These are phyloP conservation scores for Ctenodactylus gundi DNA, from an alignment of 2,113 vertebrate species.

Conservation along the genomic window DNA sequence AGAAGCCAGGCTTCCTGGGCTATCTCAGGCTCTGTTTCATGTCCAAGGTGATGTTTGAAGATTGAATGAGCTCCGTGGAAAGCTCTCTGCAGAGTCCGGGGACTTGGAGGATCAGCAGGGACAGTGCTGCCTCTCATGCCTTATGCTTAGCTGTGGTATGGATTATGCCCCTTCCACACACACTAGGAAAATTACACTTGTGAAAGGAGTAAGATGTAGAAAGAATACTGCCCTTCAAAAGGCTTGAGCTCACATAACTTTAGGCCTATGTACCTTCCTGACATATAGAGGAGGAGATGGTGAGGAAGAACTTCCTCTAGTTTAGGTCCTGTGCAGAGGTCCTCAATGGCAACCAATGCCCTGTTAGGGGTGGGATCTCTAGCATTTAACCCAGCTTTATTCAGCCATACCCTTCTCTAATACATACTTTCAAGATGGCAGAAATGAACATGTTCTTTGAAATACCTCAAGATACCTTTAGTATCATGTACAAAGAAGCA, in stretches of 20 bases:
- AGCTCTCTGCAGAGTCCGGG: neutral
- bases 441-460: neutral
- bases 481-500: neutral
- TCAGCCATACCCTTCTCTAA: neutral
- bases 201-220: neutral
- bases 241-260: neutral
- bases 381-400: neutral
- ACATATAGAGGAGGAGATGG: neutral
- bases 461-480: neutral
- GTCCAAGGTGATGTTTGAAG: neutral
- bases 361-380: neutral
- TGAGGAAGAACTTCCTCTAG: neutral
- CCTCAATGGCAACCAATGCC: neutral
- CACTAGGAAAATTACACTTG: neutral
- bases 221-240: slow-evolving; percentile 2
- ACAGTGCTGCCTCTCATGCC: neutral
- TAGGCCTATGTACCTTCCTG: neutral
- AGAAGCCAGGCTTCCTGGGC: neutral
- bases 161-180: neutral
- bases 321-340: no score
- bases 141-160: neutral
- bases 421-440: neutral
- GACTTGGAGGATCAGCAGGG: neutral
- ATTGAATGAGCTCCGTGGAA: neutral
- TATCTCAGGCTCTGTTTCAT: neutral